phyloP scores from a whole-genome alignment of 2,113 vertebrate genomes.

The Myotis lucifugus region DNA sequence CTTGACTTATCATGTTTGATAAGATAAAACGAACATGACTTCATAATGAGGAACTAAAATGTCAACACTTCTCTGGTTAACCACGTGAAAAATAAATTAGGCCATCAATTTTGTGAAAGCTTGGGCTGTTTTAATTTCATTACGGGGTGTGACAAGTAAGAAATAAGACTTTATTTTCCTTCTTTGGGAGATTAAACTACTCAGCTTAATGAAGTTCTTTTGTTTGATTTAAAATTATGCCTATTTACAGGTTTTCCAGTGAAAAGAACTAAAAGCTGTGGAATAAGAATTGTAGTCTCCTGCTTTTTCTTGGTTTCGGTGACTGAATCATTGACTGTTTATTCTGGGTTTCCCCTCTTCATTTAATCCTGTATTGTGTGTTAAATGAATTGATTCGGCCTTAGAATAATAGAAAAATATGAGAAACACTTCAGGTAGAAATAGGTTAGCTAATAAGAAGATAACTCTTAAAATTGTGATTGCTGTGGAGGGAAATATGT shows the following conservation, averaged over 20 bases:
- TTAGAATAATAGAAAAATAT: neutral
- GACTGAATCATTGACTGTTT: neutral
- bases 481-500: neutral
- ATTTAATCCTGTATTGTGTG: neutral
- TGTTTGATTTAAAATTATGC: neutral
- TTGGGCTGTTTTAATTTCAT: neutral
- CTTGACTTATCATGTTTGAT: neutral
- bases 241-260: neutral
- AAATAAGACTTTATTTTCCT: conserved; percentile 35
- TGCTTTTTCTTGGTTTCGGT: neutral
- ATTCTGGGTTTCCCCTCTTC: neutral
- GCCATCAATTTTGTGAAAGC: conserved; percentile 5
- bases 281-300: neutral
- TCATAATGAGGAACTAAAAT: conserved; percentile 51
- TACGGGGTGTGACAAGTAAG: neutral
- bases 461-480: neutral
- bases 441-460: neutral
- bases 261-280: conserved; percentile 5
- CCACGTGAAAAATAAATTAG: conserved; percentile 10
- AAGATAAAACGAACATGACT: neutral
- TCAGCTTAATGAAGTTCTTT: neutral
- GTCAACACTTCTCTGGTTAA: conserved; percentile 38
- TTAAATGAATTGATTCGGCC: conserved; percentile 8
- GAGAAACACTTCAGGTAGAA: conserved; percentile 26
- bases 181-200: neutral